phyloP scores from a whole-genome alignment of 2,888 invertebrate species.

The Leucophenga maculata region DNA sequence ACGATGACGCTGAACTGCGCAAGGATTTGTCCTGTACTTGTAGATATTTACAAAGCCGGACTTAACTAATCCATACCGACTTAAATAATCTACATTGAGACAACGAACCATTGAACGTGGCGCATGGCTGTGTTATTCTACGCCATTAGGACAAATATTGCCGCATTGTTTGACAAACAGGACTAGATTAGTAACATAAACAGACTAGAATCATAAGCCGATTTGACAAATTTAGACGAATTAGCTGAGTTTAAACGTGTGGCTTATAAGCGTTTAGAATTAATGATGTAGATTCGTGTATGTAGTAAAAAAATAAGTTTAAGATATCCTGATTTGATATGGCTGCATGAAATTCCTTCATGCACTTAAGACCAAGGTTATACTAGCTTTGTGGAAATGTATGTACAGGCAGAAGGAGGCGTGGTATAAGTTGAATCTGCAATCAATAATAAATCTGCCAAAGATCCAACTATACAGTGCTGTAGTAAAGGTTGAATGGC shows the following conservation, averaged over 20 bases:
- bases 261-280: conserved; percentile 35
- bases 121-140: conserved; percentile 60
- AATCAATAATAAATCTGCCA: no score
- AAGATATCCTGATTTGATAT: not conserved
- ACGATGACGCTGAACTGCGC: no score
- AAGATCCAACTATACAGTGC: no score
- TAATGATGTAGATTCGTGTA: no score
- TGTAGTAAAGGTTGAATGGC: no score
- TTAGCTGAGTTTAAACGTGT: conserved; percentile 57
- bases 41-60: no score
- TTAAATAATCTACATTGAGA: conserved; percentile 35
- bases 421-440: no score
- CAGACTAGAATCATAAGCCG: conserved; percentile 64
- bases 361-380: not conserved
- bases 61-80: not conserved
- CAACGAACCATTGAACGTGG: conserved; percentile 31
- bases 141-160: conserved; percentile 66
- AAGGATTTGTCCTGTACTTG: no score
- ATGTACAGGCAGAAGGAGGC: no score
- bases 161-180: conserved; percentile 69
- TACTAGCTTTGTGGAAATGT: no score
- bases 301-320: not conserved
- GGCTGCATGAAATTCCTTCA: not conserved
- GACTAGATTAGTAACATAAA: conserved; percentile 68
- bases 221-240: conserved; percentile 64